A percentile compares a stretch with the other conserved stretches of the same genome.
Conservation (phyloP, 2,113 vertebrate species). For the Cairina moschata region DNA sequence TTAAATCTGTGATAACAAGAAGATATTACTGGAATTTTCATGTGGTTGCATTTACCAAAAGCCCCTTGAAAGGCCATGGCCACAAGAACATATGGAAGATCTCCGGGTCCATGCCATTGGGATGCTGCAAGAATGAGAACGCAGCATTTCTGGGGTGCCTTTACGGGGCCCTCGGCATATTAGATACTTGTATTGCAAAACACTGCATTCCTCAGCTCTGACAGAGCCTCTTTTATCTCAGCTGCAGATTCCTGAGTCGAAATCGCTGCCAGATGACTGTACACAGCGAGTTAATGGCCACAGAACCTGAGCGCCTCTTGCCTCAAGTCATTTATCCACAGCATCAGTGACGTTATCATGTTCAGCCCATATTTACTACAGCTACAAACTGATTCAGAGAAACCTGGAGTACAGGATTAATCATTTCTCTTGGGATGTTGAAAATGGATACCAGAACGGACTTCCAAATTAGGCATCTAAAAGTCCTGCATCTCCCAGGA, state of each 20-base stretch:
- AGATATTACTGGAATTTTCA: conserved; percentile 25
- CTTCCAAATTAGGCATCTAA: conserved; percentile 68
- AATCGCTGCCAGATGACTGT: conserved; percentile 26
- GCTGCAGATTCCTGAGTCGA: conserved; percentile 10
- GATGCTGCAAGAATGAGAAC: conserved; percentile 52
- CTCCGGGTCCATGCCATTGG: not conserved
- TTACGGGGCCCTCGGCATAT: conserved; percentile 5
- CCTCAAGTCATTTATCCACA: conserved; percentile 39
- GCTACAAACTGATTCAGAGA: conserved; percentile 62
- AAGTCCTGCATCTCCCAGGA: conserved; percentile 68
- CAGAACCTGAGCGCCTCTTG: not conserved
- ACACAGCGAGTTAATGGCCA: conserved; percentile 21
- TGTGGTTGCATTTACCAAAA: not conserved
- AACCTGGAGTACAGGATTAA: conserved; percentile 55
- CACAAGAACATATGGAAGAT: not conserved
- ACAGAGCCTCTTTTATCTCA: conserved; percentile 54
- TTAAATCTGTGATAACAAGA: not conserved
- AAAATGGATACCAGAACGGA: conserved; percentile 66
- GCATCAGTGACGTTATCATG: conserved; percentile 19
- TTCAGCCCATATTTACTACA: conserved; percentile 59
- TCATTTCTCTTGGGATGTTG: conserved; percentile 57
- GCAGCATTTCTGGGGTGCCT: not conserved
- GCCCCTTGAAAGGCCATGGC: not conserved
- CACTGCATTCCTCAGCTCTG: conserved; percentile 51
- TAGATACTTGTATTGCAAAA: conserved; percentile 46